phyloP scores from a whole-genome alignment of 2,113 vertebrate genomes.

The Amphilophus citrinellus region DNA sequence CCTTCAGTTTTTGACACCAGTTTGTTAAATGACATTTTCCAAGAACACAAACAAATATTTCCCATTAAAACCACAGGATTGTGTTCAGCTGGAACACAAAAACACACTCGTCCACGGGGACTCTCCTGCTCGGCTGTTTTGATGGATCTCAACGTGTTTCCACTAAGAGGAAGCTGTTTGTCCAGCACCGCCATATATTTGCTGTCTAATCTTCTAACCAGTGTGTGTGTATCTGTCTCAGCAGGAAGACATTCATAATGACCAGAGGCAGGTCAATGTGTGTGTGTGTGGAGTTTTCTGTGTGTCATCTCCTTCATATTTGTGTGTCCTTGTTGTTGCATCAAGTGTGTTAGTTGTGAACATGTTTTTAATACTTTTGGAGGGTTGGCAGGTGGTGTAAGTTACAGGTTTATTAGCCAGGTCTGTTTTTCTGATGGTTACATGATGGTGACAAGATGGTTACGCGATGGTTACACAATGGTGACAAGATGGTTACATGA shows the following conservation, averaged over 20 bases:
- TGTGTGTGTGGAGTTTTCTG: neutral
- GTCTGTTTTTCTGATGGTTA: neutral
- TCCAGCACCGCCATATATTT: neutral
- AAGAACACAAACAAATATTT: conserved; percentile 32
- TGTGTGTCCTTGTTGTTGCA: too few species aligned
- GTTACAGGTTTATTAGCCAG: neutral
- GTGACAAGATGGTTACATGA: too few species aligned
- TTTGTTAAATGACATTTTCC: conserved; percentile 39
- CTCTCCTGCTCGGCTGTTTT: conserved; percentile 8
- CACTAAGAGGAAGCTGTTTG: conserved; percentile 52
- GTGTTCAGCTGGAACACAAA: conserved; percentile 1
- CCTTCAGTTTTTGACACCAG: conserved; percentile 14
- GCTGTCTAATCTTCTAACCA: conserved; percentile 14
- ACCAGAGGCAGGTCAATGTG: neutral
- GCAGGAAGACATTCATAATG: conserved; percentile 45
- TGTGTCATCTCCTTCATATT: too few species aligned
- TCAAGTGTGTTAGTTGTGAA: too few species aligned
- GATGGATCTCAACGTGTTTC: conserved; percentile 48
- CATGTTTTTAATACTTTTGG: neutral
- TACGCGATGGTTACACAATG: too few species aligned
- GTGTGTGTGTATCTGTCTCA: conserved; percentile 5
- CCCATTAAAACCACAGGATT: conserved; percentile 31
- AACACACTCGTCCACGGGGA: conserved; percentile 11
- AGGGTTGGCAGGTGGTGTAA: neutral
- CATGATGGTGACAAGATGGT: neutral